Evolutionary conservation across 2,888 invertebrate genomes (phyloP).

Genomic region (Electrophaes corylata): DNA sequence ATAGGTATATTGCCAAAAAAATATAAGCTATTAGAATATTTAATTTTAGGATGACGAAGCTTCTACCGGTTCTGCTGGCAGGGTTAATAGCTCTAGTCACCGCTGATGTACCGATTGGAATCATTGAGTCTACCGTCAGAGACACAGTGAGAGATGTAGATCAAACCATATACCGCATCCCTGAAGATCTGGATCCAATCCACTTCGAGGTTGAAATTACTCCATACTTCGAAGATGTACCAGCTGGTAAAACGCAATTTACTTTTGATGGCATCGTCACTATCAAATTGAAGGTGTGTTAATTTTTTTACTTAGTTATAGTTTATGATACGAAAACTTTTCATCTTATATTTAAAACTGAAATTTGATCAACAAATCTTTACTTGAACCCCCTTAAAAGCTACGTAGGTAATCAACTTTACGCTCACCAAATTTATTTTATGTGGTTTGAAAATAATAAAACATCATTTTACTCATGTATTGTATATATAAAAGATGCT

Average conservation of each 20-base stretch:
- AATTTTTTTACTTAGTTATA: neutral
- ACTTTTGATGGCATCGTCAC: constrained; percentile 76
- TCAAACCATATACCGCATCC: constrained; percentile 58
- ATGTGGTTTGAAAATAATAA: too few relatives aligned
- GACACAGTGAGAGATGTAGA: constrained; percentile 39
- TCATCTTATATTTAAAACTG: too few relatives aligned
- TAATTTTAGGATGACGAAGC: constrained; percentile 54
- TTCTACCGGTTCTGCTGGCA: constrained; percentile 49
- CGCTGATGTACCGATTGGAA: constrained; percentile 63
- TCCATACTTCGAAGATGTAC: constrained; percentile 75
- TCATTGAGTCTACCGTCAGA: constrained; percentile 42
- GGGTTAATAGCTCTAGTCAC: constrained; percentile 51
- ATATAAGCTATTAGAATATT: too few relatives aligned
- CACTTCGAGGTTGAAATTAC: constrained; percentile 81
- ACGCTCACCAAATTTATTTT: too few relatives aligned
- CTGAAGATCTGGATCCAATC: constrained; percentile 76
- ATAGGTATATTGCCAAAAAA: too few relatives aligned
- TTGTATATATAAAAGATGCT: too few relatives aligned
- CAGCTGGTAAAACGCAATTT: constrained; percentile 57
- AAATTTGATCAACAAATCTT: too few relatives aligned
- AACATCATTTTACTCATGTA: too few relatives aligned
- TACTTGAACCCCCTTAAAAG: too few relatives aligned
- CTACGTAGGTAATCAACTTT: too few relatives aligned
- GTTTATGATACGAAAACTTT: too few relatives aligned
- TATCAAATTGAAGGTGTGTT: constrained; percentile 64